Evolutionary conservation across 2,888 invertebrate species (phyloP).

Genomic region (Saturnia pavonia): DNA sequence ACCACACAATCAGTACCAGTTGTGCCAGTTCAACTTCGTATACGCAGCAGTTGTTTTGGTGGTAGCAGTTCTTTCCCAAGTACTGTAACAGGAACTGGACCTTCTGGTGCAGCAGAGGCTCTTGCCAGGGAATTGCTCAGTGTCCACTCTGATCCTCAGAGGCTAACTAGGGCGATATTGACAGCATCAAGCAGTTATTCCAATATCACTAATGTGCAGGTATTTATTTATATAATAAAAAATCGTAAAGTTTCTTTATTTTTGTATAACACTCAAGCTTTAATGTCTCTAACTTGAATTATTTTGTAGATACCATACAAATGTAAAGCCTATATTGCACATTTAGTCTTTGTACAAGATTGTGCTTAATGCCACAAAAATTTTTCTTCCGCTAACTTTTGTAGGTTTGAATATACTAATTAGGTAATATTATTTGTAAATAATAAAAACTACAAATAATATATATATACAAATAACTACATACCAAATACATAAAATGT

Average conservation of each 20-base stretch:
- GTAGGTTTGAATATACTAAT: too few species aligned
- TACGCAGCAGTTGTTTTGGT: conserved; percentile 66
- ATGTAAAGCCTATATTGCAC: too few species aligned
- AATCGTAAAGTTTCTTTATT: not conserved
- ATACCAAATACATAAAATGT: too few species aligned
- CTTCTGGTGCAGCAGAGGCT: conserved; percentile 65
- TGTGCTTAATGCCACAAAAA: too few species aligned
- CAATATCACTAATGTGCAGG: conserved; percentile 70
- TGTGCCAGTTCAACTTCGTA: conserved; percentile 55
- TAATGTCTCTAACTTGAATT: not conserved
- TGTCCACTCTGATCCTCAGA: conserved; percentile 77
- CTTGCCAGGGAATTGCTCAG: conserved; percentile 71
- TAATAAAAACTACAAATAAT: too few species aligned
- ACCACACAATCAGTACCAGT: conserved; percentile 50
- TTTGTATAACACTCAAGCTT: not conserved
- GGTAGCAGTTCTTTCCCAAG: conserved; percentile 62
- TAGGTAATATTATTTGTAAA: too few species aligned
- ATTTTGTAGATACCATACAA: not conserved
- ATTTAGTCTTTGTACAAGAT: too few species aligned
- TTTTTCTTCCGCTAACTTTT: too few species aligned
- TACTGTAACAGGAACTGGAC: conserved; percentile 59
- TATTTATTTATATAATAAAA: conserved; percentile 36
- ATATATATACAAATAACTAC: too few species aligned
- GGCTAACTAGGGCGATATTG: conserved; percentile 75
- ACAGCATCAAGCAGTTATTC: conserved; percentile 79